Evolutionary conservation across 2,888 invertebrate species (phyloP).

Genomic region (Laothoe populi): DNA sequence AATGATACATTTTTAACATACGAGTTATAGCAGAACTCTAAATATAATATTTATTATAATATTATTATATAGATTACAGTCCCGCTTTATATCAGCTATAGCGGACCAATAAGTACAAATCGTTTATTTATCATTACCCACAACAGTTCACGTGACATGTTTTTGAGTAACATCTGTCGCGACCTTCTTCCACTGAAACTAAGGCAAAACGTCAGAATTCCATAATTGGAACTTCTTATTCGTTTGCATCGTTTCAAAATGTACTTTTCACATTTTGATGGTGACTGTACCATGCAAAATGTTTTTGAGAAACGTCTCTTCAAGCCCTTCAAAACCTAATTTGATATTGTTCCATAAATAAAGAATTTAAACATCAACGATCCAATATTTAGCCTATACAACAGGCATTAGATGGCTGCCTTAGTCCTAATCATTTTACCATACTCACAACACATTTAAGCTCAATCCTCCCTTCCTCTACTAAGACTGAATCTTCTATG

Average conservation of each 20-base stretch:
- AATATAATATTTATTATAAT: too few species aligned
- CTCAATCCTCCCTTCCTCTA: slow-evolving; percentile 74
- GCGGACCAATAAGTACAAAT: slow-evolving; percentile 7
- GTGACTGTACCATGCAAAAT: background rate
- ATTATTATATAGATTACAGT: too few species aligned
- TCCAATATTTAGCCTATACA: background rate
- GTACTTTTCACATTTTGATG: background rate
- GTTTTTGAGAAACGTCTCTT: background rate
- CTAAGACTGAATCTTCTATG: slow-evolving; percentile 78
- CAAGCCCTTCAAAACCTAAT: background rate
- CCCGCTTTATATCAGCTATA: slow-evolving; percentile 7
- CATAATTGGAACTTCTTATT: background rate
- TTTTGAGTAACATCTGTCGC: too few species aligned
- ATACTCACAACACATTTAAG: slow-evolving; percentile 46
- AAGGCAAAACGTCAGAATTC: background rate
- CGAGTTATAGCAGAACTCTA: slow-evolving; percentile 7
- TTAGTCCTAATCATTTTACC: slow-evolving; percentile 31
- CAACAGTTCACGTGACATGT: too few species aligned
- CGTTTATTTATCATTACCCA: background rate
- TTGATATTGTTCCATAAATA: background rate
- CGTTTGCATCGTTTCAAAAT: too few species aligned
- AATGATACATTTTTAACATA: background rate
- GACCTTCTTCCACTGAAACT: background rate
- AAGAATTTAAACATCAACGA: background rate
- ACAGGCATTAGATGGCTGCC: background rate